Percentiles rank a stretch among this genome's conserved stretches.
These are phyloP conservation scores for Machimus atricapillus DNA, from an alignment of 2,888 invertebrate species.

Conservation along the genomic window DNA sequence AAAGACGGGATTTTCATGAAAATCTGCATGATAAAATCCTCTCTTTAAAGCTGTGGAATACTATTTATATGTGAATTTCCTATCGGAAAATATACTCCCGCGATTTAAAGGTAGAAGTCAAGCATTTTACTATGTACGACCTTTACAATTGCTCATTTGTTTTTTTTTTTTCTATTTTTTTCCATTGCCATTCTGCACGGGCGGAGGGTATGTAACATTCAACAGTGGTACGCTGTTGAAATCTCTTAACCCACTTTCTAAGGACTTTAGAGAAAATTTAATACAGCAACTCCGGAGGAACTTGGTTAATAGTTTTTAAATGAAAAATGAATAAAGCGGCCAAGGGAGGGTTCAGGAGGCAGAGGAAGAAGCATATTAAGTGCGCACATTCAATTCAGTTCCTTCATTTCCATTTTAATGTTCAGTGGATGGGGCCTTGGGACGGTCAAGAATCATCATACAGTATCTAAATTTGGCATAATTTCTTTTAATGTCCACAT, in stretches of 20 bases:
- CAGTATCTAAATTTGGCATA: background rate
- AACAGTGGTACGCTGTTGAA: slow-evolving; percentile 1
- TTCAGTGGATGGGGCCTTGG: background rate
- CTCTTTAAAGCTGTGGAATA: background rate
- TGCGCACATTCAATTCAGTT: background rate
- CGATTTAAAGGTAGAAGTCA: background rate
- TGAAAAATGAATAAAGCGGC: slow-evolving; percentile 5
- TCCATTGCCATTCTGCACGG: background rate
- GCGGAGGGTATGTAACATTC: slow-evolving; percentile 17
- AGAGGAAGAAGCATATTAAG: background rate
- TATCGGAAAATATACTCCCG: background rate
- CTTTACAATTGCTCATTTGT: background rate
- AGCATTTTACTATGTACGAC: background rate
- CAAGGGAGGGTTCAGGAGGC: background rate
- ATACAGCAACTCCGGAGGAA: background rate
- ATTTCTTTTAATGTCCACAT: background rate
- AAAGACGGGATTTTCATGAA: background rate
- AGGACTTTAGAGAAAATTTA: slow-evolving; percentile 26
- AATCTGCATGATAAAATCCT: background rate
- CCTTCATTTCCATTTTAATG: background rate
- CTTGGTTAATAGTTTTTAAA: slow-evolving; percentile 29
- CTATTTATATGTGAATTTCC: background rate
- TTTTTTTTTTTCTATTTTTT: background rate
- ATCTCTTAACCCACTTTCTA: slow-evolving; percentile 26
- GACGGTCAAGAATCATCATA: background rate